Base-by-base conservation (phyloP, 2,113 vertebrate species). In the Ellobius talpinus region DNA sequence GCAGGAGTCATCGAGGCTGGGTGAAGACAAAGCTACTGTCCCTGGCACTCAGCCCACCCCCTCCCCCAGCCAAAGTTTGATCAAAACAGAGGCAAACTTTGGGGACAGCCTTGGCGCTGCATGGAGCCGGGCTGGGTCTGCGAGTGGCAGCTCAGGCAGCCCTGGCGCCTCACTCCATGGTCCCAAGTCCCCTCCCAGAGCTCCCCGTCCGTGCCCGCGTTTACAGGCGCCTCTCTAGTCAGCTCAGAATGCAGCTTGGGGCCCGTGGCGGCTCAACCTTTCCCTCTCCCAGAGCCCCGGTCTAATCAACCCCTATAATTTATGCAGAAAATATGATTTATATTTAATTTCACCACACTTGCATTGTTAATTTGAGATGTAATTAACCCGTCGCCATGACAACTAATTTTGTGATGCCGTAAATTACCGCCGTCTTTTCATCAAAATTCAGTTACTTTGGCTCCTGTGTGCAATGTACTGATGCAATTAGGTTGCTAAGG, bases 311-410 rank as follows among this genome's bases (percentile, higher is more conserved):
- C 99, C 99, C 99, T 99, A 99, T 99, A 99, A 99, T 99, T 99
- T 99, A 99, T 99, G 99, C 99, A 99, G 99, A 99, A 99, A 99
- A 99, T 99, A 99, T 99, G 99, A 99, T 99, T 99, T 99, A 99
- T 99, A 99, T 99, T 99, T 99, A 99, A 99, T 99, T 99, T 99
- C 99, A 99, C 99, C 99, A 99, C 99, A 99, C 99, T 99, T 99
- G 99, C 99, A 99, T 99, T 99, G 99, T 99, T 99, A 99, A 99
- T 99, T 99, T 99, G 99, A 99, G 99, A 99, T 99, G 99, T 99
- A 99, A 99, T 99, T 99, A 99, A 99, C 99, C 99, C 99, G 99
- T 99, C 99, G 99, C 99, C 99, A 99, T 99, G 99, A 99, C 99
- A 99, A 99, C 99, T 99, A 99, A 99, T 99, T 99, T 99, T 99